Percentiles rank a stretch among this genome's conserved stretches.
These are phyloP conservation scores for Limnothrissa miodon DNA, from an alignment of 2,113 vertebrate species.

Conservation along the genomic window DNA sequence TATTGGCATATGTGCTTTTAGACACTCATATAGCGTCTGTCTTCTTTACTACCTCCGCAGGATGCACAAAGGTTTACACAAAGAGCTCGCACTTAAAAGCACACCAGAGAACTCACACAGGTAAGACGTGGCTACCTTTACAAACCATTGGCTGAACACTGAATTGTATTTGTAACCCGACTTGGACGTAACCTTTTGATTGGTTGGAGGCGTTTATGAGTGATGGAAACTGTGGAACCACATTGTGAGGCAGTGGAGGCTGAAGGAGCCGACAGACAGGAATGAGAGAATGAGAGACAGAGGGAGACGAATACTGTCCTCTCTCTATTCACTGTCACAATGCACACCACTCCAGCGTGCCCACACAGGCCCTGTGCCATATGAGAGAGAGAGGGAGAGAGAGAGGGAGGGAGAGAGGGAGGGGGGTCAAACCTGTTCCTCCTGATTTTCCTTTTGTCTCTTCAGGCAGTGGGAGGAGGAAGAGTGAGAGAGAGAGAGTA, in stretches of 20 bases:
- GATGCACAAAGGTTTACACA: constrained; percentile 90
- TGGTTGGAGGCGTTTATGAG: not conserved
- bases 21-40: not conserved
- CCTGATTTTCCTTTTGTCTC: constrained; percentile 46
- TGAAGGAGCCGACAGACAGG: constrained; percentile 35
- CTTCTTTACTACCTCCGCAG: constrained; percentile 59
- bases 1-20: too few relatives aligned
- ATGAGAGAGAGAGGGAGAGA: constrained; percentile 47
- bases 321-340: constrained; percentile 61
- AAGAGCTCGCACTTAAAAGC: constrained; percentile 95
- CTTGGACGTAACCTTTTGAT: too few relatives aligned
- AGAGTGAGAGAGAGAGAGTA: constrained; percentile 23
- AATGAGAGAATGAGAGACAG: constrained; percentile 48
- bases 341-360: constrained; percentile 65
- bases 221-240: not conserved
- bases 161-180: too few relatives aligned
- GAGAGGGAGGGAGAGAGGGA: constrained; percentile 41
- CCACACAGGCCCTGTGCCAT: constrained; percentile 54
- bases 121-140: constrained; percentile 61
- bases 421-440: constrained; percentile 58
- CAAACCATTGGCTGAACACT: not conserved
- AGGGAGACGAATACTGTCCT: constrained; percentile 38
- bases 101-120: constrained; percentile 90
- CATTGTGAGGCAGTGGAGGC: not conserved
- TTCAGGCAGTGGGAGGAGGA: constrained; percentile 26